Base-by-base conservation (phyloP, 2,888 invertebrate genomes). In the Xanthia icteritia region DNA sequence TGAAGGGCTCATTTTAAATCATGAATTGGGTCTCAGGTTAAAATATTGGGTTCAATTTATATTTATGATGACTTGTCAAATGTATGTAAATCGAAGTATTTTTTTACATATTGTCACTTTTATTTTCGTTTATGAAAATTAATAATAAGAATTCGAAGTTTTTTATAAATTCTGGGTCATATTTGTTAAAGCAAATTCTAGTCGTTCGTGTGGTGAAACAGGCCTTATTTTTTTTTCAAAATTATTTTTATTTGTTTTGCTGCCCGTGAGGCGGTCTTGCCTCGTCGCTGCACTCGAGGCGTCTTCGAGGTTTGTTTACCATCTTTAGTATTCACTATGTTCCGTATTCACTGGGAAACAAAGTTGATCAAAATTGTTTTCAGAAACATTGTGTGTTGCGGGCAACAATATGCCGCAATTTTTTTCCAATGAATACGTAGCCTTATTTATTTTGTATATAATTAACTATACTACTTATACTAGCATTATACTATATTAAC, bases 201-300 rank as follows among this genome's bases (percentile, higher is more conserved):
- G 31, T 56, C 15, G 36, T 39, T 48, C 1, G n/a, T 39, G n/a
- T 39, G 45, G 31, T 23, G n/a, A 60, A 60, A 70, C 73, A 77
- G 77, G 82, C 20, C 2, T 56, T 11, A n/a, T n/a, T 23, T 11
- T 60, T 51, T 23, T 54, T 36, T 48, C 15, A 2, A 56, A 65
- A 56, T 42, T 48, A 31, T 45, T 65, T 36, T 61, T 66, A 17
- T 1, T 0, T 5, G 17, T 67, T 64, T 67, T 68, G 31, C 60
- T 67, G 64, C 65, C 66, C n/a, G 17, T 60, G 63, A 73, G 82
- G 77, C 77, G 39, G 79, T 51, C 56, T 31, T 61, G 73, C 74
- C 71, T 86, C 80, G 84, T 39, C 84, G 86, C 85, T 85, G 85
- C 85, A 61, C 85, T 85, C 85, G 86, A 76, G 78, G 82, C 60